These are phyloP conservation scores for Tenthredo amoena DNA, from an alignment of 2,888 invertebrate species.

Conservation along the genomic window DNA sequence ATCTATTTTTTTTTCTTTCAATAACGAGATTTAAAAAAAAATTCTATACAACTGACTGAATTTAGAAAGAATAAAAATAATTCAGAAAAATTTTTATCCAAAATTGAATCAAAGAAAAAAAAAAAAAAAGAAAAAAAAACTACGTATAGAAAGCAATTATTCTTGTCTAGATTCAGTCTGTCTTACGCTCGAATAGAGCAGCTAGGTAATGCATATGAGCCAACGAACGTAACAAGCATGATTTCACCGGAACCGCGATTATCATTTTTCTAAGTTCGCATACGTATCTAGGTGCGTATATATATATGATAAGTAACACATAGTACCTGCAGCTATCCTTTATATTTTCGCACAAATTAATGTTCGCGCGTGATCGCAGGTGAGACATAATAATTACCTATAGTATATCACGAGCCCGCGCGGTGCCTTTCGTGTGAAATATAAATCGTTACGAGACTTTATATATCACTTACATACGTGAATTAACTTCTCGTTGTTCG, in stretches of 20 bases:
- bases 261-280: background rate
- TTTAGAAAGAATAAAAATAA: too few relatives aligned
- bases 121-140: too few relatives aligned
- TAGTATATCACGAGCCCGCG: background rate
- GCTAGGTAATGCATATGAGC: too few relatives aligned
- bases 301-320: background rate
- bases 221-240: background rate
- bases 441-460: background rate
- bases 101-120: too few relatives aligned
- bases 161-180: too few relatives aligned
- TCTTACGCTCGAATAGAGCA: too few relatives aligned
- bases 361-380: background rate
- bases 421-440: background rate
- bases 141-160: too few relatives aligned
- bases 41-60: too few relatives aligned
- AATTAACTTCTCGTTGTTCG: too few relatives aligned
- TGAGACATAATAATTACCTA: background rate
- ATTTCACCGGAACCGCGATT: slow-evolving; percentile 2
- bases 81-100: too few relatives aligned
- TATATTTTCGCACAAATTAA: background rate
- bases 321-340: background rate
- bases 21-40: too few relatives aligned
- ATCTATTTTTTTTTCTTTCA: too few relatives aligned
- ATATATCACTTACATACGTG: background rate
- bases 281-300: background rate